These are phyloP conservation scores for Cybosia mesomella DNA, from an alignment of 2,888 invertebrate genomes.

Conservation along the genomic window DNA sequence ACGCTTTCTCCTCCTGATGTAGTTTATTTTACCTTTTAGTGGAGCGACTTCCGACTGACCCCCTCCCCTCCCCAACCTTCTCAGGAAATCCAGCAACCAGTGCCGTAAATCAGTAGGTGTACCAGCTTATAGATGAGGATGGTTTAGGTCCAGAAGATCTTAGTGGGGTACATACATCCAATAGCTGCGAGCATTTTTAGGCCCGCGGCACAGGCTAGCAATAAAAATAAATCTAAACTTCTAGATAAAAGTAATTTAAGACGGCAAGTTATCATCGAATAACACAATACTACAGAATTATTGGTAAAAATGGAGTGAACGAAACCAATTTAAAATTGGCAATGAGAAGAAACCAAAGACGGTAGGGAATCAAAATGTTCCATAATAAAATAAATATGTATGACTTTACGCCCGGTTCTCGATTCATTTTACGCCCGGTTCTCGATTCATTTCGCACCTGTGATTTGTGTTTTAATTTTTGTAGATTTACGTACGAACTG, in stretches of 20 bases:
- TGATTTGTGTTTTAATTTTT: background rate
- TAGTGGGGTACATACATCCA: background rate
- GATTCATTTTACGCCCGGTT: background rate
- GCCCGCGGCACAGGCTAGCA: background rate
- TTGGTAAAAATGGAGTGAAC: background rate
- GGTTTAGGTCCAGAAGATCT: background rate
- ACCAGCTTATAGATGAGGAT: background rate
- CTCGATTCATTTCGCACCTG: background rate
- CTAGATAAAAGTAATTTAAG: too few relatives aligned
- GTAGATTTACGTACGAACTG: background rate
- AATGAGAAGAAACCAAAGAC: background rate
- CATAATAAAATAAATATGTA: conserved; percentile 5
- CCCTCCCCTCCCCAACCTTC: background rate
- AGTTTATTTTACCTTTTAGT: background rate
- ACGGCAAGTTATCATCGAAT: background rate
- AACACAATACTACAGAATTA: background rate
- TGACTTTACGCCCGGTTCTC: background rate
- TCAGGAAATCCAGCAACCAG: background rate
- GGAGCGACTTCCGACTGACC: background rate
- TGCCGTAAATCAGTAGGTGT: background rate
- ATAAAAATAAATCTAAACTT: background rate
- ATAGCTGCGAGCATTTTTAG: too few relatives aligned
- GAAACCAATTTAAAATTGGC: background rate
- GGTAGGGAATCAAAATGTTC: background rate
- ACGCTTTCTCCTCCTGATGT: background rate